Evolutionary conservation across 2,797 vertebrate species (phyloP).

Genomic region (Darevskia nairensis): DNA sequence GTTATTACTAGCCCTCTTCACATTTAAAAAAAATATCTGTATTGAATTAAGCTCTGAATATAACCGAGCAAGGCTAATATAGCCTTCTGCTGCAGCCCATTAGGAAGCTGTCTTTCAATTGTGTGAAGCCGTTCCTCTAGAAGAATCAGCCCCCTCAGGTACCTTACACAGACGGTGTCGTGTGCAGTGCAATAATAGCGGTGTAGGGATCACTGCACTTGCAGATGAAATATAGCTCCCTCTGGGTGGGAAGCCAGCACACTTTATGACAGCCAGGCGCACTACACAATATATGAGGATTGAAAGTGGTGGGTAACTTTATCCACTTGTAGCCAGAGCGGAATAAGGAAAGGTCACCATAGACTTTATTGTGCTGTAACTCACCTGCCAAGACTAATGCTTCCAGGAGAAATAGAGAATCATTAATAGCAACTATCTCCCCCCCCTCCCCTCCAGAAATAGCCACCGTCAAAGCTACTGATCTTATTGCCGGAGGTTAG

Average conservation of each 20-base stretch:
- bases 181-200: constrained; percentile 61
- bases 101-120: constrained; percentile 66
- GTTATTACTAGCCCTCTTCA: background rate
- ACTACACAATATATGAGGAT: constrained; percentile 49
- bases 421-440: constrained; percentile 16
- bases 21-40: background rate
- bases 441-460: background rate
- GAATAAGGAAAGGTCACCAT: constrained; percentile 45
- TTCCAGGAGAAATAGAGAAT: background rate
- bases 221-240: constrained; percentile 60
- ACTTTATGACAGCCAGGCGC: constrained; percentile 50
- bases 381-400: constrained; percentile 52
- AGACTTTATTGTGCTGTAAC: constrained; percentile 53
- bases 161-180: constrained; percentile 48
- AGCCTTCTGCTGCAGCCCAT: constrained; percentile 43
- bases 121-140: constrained; percentile 59
- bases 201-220: constrained; percentile 65
- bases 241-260: constrained; percentile 56
- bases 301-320: constrained; percentile 59
- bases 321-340: constrained; percentile 57
- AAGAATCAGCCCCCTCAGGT: constrained; percentile 62
- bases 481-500: background rate
- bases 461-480: background rate
- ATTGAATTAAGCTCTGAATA: constrained; percentile 19
- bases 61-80: constrained; percentile 54